Evolutionary conservation across 2,888 invertebrate species (phyloP).

Genomic region (Lathronympha strigana): DNA sequence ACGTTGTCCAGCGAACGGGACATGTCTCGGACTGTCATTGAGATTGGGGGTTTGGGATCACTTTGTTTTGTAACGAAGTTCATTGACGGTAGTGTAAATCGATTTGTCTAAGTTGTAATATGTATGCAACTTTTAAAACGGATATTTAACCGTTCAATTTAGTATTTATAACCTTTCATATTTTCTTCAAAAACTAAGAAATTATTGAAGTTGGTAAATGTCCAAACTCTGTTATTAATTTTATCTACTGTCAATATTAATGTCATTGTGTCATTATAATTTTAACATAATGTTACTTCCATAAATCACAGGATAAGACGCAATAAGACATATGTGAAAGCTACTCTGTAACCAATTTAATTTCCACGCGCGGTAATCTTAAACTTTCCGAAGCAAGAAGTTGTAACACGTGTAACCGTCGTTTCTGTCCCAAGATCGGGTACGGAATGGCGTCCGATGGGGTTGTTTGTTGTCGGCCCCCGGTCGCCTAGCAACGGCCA

Average conservation of each 20-base stretch:
- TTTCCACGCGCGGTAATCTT: neutral
- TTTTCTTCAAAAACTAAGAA: no score
- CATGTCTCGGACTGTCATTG: conserved; percentile 63
- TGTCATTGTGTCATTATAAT: no score
- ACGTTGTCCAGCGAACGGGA: conserved; percentile 67
- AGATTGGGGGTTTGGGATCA: conserved; percentile 51
- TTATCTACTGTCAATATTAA: no score
- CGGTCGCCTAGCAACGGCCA: conserved; percentile 68
- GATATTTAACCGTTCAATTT: no score
- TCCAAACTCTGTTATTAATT: no score
- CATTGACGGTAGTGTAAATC: neutral
- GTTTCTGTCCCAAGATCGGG: conserved; percentile 41
- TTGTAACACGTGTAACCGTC: conserved; percentile 5
- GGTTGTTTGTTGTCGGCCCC: conserved; percentile 68
- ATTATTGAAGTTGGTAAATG: no score
- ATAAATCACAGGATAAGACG: no score
- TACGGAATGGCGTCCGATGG: conserved; percentile 58
- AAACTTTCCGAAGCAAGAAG: conserved; percentile 2
- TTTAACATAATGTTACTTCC: no score
- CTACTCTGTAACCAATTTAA: neutral
- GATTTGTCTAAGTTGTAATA: neutral
- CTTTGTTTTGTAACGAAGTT: conserved; percentile 10
- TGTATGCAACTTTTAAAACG: no score
- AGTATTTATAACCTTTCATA: no score
- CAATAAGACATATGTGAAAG: no score